Evolutionary conservation across 2,888 invertebrate genomes (phyloP).

Genomic region (Phortica magna): DNA sequence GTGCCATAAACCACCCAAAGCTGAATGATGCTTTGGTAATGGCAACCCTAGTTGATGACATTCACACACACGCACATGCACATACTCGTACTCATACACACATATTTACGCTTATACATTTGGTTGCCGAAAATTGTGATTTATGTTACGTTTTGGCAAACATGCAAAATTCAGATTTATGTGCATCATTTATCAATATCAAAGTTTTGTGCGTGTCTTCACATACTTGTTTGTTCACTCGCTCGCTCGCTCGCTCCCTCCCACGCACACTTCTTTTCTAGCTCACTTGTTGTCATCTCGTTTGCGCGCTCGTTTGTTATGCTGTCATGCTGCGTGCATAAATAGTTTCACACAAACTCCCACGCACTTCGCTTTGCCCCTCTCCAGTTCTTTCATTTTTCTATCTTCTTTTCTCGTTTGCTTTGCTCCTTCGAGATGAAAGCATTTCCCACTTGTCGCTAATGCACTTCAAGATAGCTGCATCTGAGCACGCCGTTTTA

Average conservation of each 20-base stretch:
- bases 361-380: background rate
- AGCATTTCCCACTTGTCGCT: slow-evolving; percentile 6
- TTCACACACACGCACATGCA: too few relatives aligned
- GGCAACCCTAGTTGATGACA: too few relatives aligned
- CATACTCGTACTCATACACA: background rate
- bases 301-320: background rate
- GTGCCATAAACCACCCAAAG: too few relatives aligned
- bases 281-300: background rate
- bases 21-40: too few relatives aligned
- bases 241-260: background rate
- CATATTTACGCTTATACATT: slow-evolving; percentile 1
- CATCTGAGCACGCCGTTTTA: background rate
- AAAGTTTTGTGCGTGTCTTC: slow-evolving; percentile 24
- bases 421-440: background rate
- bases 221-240: background rate
- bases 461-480: slow-evolving; percentile 30
- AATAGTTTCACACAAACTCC: slow-evolving; percentile 10
- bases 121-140: slow-evolving; percentile 28
- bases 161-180: slow-evolving; percentile 35
- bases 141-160: slow-evolving; percentile 34
- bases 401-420: background rate
- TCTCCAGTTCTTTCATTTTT: background rate
- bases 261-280: background rate
- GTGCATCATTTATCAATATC: slow-evolving; percentile 35
- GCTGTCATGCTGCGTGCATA: slow-evolving; percentile 15